Conservation (phyloP, 2,797 vertebrate species). For the Syndactyla subalaris region DNA sequence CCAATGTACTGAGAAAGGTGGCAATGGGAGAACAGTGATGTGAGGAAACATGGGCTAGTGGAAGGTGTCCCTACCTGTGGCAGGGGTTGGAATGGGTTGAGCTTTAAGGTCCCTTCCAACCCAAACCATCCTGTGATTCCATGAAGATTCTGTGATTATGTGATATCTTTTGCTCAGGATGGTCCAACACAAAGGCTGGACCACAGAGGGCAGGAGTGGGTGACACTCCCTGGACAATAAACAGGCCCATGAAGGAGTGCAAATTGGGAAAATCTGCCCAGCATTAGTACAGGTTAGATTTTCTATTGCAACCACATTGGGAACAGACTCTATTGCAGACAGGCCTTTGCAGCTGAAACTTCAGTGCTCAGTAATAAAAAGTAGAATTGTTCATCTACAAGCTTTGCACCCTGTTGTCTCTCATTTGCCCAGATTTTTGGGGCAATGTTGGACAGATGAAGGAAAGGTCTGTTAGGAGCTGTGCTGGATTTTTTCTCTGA, state of each 20-base stretch:
- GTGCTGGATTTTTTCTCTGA: neutral
- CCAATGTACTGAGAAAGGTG: neutral
- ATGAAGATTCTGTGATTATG: neutral
- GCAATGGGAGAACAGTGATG: neutral
- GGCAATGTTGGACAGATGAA: neutral
- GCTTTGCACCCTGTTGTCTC: neutral
- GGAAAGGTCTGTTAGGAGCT: neutral
- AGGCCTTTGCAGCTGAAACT: neutral
- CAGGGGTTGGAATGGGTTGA: neutral
- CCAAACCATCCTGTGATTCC: neutral
- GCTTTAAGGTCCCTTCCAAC: neutral
- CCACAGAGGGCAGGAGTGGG: neutral
- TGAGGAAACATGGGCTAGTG: neutral
- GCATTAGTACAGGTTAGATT: fast-evolving
- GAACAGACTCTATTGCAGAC: neutral
- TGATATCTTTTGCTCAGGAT: neutral
- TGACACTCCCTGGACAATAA: neutral
- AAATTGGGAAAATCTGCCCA: neutral
- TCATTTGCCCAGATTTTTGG: neutral
- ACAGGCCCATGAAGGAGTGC: neutral
- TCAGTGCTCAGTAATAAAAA: neutral
- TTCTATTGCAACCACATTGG: neutral
- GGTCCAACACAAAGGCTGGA: neutral
- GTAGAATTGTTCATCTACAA: neutral
- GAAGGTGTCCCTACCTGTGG: neutral